Evolutionary conservation across 2,888 invertebrate species (phyloP).

Genomic region (Alentia gelatinosa): DNA sequence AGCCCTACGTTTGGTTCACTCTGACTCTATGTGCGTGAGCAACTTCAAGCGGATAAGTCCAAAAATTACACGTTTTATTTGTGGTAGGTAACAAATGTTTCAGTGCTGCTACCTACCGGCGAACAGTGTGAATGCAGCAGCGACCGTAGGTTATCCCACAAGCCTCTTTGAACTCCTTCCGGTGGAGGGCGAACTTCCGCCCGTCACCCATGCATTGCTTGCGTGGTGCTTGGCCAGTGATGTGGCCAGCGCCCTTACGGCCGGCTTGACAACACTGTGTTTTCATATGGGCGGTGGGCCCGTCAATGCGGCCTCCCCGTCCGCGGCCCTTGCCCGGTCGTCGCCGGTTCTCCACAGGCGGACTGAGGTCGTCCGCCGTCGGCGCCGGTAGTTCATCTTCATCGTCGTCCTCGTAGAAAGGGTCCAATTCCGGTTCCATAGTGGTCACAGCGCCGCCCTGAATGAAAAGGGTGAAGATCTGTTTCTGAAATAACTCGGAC

Average conservation of each 20-base stretch:
- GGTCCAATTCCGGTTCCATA: background rate
- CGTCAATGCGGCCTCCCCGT: background rate
- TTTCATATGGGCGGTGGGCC: background rate
- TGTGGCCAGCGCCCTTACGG: background rate
- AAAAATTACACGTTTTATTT: no score
- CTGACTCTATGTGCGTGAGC: no score
- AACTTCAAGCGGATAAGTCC: no score
- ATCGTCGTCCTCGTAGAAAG: background rate
- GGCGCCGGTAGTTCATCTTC: background rate
- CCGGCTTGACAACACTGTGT: background rate
- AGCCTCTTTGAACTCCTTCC: background rate
- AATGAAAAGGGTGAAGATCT: no score
- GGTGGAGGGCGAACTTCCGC: background rate
- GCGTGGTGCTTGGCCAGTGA: background rate
- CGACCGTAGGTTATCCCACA: background rate
- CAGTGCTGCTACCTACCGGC: background rate
- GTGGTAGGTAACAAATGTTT: background rate
- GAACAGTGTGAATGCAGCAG: background rate
- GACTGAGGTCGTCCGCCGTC: background rate
- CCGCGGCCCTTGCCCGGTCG: background rate
- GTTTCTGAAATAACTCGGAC: no score
- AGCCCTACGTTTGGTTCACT: no score
- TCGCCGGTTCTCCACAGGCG: no score
- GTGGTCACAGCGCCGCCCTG: background rate
- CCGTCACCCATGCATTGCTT: background rate